Base-by-base conservation (phyloP, 2,797 vertebrate genomes). In the Allobates femoralis region DNA sequence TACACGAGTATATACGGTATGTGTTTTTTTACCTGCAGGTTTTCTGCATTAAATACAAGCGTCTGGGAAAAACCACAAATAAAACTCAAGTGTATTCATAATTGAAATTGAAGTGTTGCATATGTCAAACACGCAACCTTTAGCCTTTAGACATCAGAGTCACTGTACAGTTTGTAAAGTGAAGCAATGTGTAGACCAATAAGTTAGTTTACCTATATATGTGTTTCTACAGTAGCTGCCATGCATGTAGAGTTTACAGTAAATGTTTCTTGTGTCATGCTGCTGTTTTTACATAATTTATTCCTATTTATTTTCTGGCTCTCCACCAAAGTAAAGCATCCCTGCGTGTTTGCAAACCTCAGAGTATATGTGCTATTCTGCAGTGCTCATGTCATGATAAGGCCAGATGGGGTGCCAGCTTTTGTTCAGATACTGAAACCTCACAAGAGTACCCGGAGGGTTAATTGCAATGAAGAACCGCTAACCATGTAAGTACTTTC, bases 401-500 rank as follows among this genome's bases (percentile, higher is more conserved):
- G 66, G 77, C 77, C 84, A 85, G 77, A 69, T 58, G 76, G 67
- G 37, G 34, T 41, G 56, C 18, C 66, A 86, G 53, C 56, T 81
- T 82, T 75, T 86, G 41, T 81, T 51, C 56, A 81, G 71, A 66
- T 56, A 64, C 30, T 86, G 8, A 62, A 82, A 76, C 50, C n/a
- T 82, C 60, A 30, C n/a, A 66, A 67, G 6, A 37, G 55, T 58
- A 82, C 71, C 85, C 79, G 8, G 60, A 67, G 79, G 62, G 79
- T 86, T 82, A 82, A 86, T 76, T 86, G 30, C 21, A 62, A 21
- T n/a, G 30, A 86, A 81, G 85, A 86, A 62, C 41, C 58, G 53
- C 85, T 41, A 55, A 67, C 58, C 60, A 86, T 77, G 50, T 51
- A 37, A 88, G 75, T 75, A 60, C 71, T 50, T 60, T 50, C 60